These are phyloP conservation scores for Acanthosepion esculentum DNA, from an alignment of 2,888 invertebrate species.

Conservation along the genomic window DNA sequence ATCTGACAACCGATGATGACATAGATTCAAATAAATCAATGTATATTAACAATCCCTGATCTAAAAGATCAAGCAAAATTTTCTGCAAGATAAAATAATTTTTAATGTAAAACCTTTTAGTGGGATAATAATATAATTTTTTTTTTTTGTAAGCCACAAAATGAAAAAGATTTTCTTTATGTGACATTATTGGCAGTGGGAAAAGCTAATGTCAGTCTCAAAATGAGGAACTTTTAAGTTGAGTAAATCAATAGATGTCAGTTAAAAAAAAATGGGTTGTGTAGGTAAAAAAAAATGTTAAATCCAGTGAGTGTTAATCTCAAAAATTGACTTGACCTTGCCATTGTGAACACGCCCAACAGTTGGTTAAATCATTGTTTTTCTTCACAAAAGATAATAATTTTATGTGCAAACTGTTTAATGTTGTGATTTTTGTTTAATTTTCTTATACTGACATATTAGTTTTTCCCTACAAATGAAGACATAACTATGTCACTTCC, in stretches of 20 bases:
- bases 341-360: not conserved
- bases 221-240: not conserved
- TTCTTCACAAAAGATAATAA: not conserved
- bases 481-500: not conserved
- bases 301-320: not conserved
- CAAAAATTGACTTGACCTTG: not conserved
- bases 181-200: not conserved
- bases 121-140: not conserved
- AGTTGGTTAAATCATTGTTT: not conserved
- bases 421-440: not conserved
- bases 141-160: not conserved
- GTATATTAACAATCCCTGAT: no score
- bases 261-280: not conserved
- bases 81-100: no score
- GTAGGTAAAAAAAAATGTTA: not conserved
- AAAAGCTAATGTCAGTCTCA: not conserved
- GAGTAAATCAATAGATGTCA: not conserved
- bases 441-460: not conserved
- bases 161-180: not conserved
- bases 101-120: not conserved
- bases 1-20: no score
- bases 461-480: no score
- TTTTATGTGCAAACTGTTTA: not conserved
- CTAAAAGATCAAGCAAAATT: no score
- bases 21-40: no score